phyloP scores from a whole-genome alignment of 2,888 invertebrate species.

The Hirtodrosophila trivittata region DNA sequence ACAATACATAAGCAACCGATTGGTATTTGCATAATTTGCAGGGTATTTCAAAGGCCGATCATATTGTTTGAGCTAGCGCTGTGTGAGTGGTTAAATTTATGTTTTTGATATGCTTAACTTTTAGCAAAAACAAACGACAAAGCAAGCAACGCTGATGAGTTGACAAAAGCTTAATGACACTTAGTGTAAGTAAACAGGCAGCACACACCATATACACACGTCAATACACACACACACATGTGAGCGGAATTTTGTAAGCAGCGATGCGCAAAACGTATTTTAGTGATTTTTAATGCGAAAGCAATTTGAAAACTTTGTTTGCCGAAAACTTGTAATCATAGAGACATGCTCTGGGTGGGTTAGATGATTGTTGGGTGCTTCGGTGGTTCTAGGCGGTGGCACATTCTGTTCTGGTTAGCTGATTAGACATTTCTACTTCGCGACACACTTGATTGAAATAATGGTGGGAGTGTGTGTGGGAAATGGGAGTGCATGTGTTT shows the following conservation, averaged over 20 bases:
- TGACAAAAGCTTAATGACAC: constrained; percentile 66
- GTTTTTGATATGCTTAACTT: constrained; percentile 56
- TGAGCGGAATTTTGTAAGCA: constrained; percentile 47
- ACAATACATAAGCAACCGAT: too few species aligned
- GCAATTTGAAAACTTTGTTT: constrained; percentile 75
- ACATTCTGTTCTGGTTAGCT: constrained; percentile 30
- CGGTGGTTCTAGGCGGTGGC: constrained; percentile 10
- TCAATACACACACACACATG: neutral
- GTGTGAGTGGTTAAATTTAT: constrained; percentile 44
- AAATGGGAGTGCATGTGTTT: constrained; percentile 4
- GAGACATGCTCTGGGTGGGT: constrained; percentile 29
- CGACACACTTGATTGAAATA: constrained; percentile 62
- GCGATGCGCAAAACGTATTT: constrained; percentile 68
- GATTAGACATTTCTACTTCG: constrained; percentile 47
- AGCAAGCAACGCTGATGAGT: constrained; percentile 59
- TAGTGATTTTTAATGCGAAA: constrained; percentile 78
- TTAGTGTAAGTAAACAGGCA: constrained; percentile 50
- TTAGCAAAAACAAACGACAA: constrained; percentile 29
- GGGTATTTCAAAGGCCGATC: constrained; percentile 7
- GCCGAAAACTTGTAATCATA: constrained; percentile 60
- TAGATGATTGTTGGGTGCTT: constrained; percentile 1
- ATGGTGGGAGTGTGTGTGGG: constrained; percentile 32
- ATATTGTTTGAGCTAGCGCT: neutral
- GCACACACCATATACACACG: constrained; percentile 14
- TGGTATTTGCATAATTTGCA: neutral